Conservation (phyloP, 2,797 vertebrate species). For the Pantherophis vulpinus region DNA sequence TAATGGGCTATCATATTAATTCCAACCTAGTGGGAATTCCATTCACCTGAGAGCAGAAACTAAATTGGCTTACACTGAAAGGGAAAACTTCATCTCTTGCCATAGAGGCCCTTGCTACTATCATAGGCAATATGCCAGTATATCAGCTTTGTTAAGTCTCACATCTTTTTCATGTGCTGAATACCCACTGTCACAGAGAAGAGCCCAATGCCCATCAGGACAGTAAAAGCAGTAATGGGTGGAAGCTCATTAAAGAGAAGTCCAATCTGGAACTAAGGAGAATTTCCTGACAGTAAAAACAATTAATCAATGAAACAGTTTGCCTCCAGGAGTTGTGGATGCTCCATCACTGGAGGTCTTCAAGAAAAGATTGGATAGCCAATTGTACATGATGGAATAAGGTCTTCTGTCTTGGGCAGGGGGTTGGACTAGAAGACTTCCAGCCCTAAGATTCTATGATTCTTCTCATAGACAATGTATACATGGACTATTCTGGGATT, state of each 20-base stretch:
- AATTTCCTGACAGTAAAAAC: background rate
- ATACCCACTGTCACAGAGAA: background rate
- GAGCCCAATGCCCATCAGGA: background rate
- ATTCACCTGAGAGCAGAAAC: constrained; percentile 5
- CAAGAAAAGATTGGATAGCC: background rate
- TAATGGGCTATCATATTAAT: constrained; percentile 43
- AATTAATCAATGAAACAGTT: background rate
- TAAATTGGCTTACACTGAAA: background rate
- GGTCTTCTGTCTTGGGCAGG: background rate
- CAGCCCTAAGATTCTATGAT: background rate
- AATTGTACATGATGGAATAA: background rate
- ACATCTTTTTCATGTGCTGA: background rate
- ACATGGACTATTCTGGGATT: background rate
- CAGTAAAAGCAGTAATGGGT: background rate
- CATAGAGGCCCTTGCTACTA: background rate
- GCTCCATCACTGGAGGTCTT: background rate
- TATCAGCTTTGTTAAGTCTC: background rate
- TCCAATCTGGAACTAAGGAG: background rate
- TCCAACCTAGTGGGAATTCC: constrained; percentile 26
- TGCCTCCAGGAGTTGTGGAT: background rate
- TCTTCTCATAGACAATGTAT: background rate
- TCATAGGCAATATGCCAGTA: background rate
- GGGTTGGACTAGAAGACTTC: background rate
- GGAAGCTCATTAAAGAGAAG: background rate
- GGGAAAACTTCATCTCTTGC: constrained; percentile 4